Conservation (phyloP, 1,140 invertebrate genomes). For the Steinernema khuongi region DNA sequence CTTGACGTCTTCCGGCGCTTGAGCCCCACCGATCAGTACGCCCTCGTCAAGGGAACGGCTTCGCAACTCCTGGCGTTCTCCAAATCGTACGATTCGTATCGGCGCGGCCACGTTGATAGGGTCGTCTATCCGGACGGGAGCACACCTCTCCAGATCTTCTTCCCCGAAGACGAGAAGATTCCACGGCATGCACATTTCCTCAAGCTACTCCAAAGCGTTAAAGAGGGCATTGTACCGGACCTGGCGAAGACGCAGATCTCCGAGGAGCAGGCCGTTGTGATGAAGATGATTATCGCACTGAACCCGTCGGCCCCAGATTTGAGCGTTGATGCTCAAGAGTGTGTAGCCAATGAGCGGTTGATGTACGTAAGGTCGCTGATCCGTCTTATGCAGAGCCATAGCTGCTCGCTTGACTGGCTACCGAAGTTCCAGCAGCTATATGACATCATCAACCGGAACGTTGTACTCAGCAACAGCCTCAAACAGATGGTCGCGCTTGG, state of each 20-base stretch:
- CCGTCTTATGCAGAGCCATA: not conserved
- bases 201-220: not conserved
- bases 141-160: not conserved
- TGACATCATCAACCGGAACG: not conserved
- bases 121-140: not conserved
- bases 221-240: not conserved
- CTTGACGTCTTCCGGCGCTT: not conserved
- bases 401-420: not conserved
- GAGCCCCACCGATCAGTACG: not conserved
- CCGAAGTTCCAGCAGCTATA: not conserved
- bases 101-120: not conserved
- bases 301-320: not conserved
- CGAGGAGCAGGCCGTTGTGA: not conserved
- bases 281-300: not conserved
- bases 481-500: too few relatives aligned
- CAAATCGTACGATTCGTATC: not conserved
- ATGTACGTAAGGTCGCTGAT: not conserved
- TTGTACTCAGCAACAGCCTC: not conserved
- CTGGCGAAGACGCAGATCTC: not conserved
- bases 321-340: not conserved
- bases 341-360: not conserved
- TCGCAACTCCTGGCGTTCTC: not conserved
- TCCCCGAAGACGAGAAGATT: not conserved
- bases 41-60: not conserved
- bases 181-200: not conserved